Conservation (phyloP, 2,113 vertebrate genomes). For the Phoxinus phoxinus region DNA sequence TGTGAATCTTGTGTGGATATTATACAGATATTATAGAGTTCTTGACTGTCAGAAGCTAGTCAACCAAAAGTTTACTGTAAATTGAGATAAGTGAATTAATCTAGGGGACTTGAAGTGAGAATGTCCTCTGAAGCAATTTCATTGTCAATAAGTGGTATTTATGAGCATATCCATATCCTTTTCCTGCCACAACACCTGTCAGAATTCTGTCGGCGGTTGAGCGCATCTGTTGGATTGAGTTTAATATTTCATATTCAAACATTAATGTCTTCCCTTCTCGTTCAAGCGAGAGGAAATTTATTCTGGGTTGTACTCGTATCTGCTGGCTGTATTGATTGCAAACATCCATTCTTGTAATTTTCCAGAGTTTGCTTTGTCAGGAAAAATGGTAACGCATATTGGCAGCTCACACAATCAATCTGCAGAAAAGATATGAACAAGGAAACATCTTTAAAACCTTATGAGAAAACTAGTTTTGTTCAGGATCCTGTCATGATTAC, state of each 20-base stretch:
- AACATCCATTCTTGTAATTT: slow-evolving; percentile 11
- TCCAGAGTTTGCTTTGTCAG: slow-evolving; percentile 25
- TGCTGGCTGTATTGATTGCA: slow-evolving; percentile 17
- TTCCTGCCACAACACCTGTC: slow-evolving; percentile 52
- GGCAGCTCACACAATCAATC: slow-evolving; percentile 38
- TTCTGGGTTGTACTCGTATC: background rate
- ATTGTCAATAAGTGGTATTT: slow-evolving; percentile 45
- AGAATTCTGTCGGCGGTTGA: slow-evolving; percentile 36
- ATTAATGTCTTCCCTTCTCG: slow-evolving; percentile 36
- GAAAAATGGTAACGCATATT: slow-evolving; percentile 12
- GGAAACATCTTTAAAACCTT: slow-evolving; percentile 11
- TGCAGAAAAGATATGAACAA: slow-evolving; percentile 18
- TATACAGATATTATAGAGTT: background rate
- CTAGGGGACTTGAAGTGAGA: slow-evolving; percentile 9
- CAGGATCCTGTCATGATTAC: background rate
- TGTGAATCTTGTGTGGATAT: background rate
- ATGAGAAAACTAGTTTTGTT: slow-evolving; percentile 5
- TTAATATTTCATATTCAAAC: slow-evolving; percentile 46
- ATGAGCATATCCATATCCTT: slow-evolving; percentile 11
- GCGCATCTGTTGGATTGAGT: slow-evolving; percentile 30
- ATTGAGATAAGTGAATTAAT: background rate
- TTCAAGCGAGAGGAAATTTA: slow-evolving; percentile 20
- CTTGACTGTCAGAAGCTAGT: background rate
- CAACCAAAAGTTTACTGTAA: slow-evolving; percentile 30
- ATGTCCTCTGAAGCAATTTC: slow-evolving; percentile 22